Percentiles rank a stretch among this genome's conserved stretches.
Conservation (phyloP, 2,113 vertebrate species). For the Puntigrus tetrazona region DNA sequence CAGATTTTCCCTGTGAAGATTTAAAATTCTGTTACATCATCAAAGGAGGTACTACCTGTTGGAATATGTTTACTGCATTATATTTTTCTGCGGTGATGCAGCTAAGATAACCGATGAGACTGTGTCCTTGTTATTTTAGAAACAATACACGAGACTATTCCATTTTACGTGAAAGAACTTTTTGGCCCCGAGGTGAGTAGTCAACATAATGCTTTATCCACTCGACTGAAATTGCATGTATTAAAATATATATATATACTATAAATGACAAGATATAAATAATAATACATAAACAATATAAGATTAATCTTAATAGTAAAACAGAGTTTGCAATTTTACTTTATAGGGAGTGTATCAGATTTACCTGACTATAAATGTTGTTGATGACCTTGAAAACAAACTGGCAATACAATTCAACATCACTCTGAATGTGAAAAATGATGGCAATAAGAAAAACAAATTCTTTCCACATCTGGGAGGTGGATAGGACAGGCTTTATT, state of each 20-base stretch:
- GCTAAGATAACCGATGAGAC: background rate
- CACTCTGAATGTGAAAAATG: background rate
- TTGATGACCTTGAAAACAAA: constrained; percentile 27
- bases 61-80: background rate
- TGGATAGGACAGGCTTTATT: background rate
- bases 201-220: background rate
- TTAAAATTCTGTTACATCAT: constrained; percentile 24
- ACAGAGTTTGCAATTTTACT: background rate
- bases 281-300: background rate
- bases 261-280: background rate
- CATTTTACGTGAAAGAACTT: background rate
- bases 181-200: constrained; percentile 10
- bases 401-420: background rate
- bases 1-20: background rate
- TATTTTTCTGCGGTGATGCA: background rate
- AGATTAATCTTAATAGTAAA: background rate
- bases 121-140: constrained; percentile 35
- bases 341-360: constrained; percentile 16
- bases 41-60: constrained; percentile 39
- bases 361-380: background rate
- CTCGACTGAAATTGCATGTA: background rate
- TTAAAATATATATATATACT: background rate
- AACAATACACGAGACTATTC: constrained; percentile 2
- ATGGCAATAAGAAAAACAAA: background rate
- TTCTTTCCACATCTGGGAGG: background rate